These are phyloP conservation scores for Ficedula albicollis DNA, from an alignment of 2,797 vertebrate genomes.

Conservation along the genomic window DNA sequence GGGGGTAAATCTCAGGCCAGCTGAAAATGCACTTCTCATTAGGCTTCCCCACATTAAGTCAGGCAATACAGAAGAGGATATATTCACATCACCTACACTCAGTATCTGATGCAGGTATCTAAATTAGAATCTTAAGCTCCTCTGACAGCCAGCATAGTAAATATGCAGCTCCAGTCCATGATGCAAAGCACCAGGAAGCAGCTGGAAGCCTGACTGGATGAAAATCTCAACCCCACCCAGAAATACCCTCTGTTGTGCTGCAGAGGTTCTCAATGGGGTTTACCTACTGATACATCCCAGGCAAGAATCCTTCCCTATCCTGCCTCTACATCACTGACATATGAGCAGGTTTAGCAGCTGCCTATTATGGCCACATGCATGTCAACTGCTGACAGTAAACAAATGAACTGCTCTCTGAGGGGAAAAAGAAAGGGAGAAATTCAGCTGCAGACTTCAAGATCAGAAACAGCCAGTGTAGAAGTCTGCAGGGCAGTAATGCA, in stretches of 20 bases:
- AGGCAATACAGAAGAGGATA: neutral
- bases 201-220: neutral
- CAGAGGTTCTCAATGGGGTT: neutral
- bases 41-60: neutral
- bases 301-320: neutral
- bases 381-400: neutral
- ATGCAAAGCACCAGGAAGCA: neutral
- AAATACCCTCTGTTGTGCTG: neutral
- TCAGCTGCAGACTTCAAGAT: neutral
- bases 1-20: neutral
- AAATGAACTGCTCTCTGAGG: neutral
- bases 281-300: neutral
- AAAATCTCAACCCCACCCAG: neutral
- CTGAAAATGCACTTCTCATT: neutral
- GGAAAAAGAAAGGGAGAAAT: neutral
- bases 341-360: neutral
- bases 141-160: neutral
- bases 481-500: neutral
- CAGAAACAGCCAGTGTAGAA: neutral
- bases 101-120: neutral
- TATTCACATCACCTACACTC: neutral
- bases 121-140: neutral
- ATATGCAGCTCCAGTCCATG: neutral
- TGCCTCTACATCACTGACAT: neutral
- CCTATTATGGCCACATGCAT: neutral